Evolutionary conservation across 2,888 invertebrate species (phyloP), one percentile per base, ranked within the genome.

Genomic region (Eilema sororculum): DNA sequence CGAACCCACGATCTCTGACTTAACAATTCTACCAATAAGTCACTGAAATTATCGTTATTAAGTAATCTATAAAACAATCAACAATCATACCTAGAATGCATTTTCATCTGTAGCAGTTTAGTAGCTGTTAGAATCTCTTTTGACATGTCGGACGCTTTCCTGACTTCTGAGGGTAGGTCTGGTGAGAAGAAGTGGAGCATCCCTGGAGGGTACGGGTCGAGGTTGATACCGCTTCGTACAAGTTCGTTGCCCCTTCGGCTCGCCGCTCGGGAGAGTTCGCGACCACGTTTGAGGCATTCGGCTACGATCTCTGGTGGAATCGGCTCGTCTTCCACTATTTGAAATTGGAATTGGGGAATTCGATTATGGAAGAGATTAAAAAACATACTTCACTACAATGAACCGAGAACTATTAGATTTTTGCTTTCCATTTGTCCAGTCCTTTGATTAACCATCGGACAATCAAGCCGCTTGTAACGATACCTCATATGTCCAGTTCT

Each of bases 231-330:
- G 67, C 84, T 91, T 24, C 84, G 82, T 0, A 92, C 91, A 6
- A 95, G 86, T 72, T 94, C 87, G 77, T 90, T 90, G 5, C 88
- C 92, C 12, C 93, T 87, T 63, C 86, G 83, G n/a, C 72, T 86
- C 0, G 93, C 88, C 0, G 91, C 90, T 65, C 87, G 84, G 63
- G 91, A 84, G 2, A 95, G 81, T 67, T 95, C 93, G 5, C 92
- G 89, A 0, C 94, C 95, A 24, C 89, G 87, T 72, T 88, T 87
- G 9, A 92, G 81, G 59, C 93, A 92, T 71, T 95, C 95, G 9
- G 87, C 81, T 10, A 93, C 96, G 96, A 97, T 84, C 89, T 96
- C 84, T 94, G 96, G 78, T 90, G 96, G 83, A 90, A 96, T 84
- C 82, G 94, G 84, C 95, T 90, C 90, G 93, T 96, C 84, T 92